These are phyloP conservation scores for Drosophila trichaetosa DNA, from an alignment of 2,888 invertebrate genomes.

Conservation along the genomic window DNA sequence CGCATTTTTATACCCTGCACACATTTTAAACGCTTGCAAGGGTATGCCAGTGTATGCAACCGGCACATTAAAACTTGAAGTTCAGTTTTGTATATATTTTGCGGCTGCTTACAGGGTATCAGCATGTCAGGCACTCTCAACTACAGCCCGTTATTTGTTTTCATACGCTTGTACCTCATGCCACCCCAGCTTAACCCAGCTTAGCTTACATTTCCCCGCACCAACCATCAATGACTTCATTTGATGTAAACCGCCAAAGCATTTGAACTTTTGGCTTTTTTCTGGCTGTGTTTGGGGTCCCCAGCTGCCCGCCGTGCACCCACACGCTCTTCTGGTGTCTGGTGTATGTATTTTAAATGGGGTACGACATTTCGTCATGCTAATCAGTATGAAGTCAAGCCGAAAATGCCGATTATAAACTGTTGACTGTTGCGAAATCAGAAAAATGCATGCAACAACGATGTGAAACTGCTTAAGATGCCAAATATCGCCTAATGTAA, in stretches of 20 bases:
- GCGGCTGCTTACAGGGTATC: background rate
- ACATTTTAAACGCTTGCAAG: background rate
- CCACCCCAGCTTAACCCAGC: background rate
- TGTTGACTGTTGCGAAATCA: slow-evolving; percentile 24
- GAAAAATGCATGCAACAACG: slow-evolving; percentile 1
- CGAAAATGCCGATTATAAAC: slow-evolving; percentile 20
- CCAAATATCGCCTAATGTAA: slow-evolving; percentile 12
- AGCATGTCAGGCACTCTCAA: background rate
- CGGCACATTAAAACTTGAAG: background rate
- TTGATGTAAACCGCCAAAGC: slow-evolving; percentile 71
- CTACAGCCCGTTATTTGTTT: slow-evolving; percentile 58
- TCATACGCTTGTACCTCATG: slow-evolving; percentile 13
- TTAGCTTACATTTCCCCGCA: slow-evolving; percentile 1
- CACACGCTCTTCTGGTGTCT: slow-evolving; percentile 33
- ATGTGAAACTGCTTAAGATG: slow-evolving; percentile 5
- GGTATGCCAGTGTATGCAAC: background rate
- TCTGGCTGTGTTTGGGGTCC: slow-evolving; percentile 12
- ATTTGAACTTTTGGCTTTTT: slow-evolving; percentile 76
- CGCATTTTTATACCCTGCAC: slow-evolving; percentile 58
- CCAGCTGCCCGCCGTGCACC: slow-evolving; percentile 34
- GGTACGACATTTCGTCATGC: slow-evolving; percentile 76
- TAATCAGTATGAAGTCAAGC: slow-evolving; percentile 67
- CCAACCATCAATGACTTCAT: slow-evolving; percentile 59
- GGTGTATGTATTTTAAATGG: slow-evolving; percentile 49
- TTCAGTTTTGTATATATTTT: background rate